Base-by-base conservation (phyloP, 2,113 vertebrate species). In the Puma concolor region DNA sequence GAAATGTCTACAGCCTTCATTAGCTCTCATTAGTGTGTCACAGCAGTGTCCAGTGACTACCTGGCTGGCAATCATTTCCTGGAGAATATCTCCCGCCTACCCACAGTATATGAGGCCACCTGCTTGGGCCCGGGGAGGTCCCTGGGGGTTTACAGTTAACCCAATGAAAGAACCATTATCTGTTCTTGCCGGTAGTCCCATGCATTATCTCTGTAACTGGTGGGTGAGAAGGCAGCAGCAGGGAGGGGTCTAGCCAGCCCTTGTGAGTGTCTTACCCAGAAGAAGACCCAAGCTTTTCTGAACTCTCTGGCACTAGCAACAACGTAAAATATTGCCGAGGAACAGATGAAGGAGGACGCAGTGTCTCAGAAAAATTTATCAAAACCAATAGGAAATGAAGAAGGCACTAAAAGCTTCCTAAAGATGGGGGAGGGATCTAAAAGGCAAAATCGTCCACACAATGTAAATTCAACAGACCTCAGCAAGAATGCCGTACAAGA, bases 241-340 rank as follows among this genome's bases (percentile, higher is more conserved):
- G 52, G 15, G 9, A 31, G 36, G 16, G 29, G 6, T 25, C 67
- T 72, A 52, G 4, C 38, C 7, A 2, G 13, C 16, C 15, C n/a
- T 95, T 64, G 29, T 11, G 52, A n/a, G 12, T 80, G 41, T 67
- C 67, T 94, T 63, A 54, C 67, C 29, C 44, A 33, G 10, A 94
- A 95, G 33, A 27, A 41, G 23, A 23, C 25, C 29, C 15, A 88
- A 44, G 69, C 23, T 36, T 85, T 97, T 94, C n/a, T 16, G 31
- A 95, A 71, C n/a, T 54, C 57, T 66, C 31, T 95, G 41, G 57
- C 69, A 90, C 21, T 48, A 50, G 90, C 10, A 96, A 36, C 15
- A 92, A 94, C 27, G 63, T 87, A 64, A 95, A 95, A 64, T 76
- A 96, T 60, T 91, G 6, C 9, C 21, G 50, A 84, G 69, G 5